Evolutionary conservation across 35 echinoderm and acorn worm species (phyloP).

Genomic region (Apostichopus japonicus): DNA sequence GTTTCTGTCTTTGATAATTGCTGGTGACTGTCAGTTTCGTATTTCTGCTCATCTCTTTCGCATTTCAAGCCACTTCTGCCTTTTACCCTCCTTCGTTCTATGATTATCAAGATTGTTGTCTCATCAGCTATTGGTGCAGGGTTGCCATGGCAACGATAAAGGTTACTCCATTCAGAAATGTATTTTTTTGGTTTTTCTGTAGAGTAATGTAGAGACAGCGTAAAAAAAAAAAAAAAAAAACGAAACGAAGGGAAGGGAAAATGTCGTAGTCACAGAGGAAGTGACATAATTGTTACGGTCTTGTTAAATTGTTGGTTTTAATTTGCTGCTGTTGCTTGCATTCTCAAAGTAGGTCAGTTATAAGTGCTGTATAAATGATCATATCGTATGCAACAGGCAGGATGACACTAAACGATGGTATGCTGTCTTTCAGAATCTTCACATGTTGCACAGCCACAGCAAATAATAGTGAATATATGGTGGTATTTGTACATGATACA

Average conservation of each 20-base stretch:
- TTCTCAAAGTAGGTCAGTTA: neutral
- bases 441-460: too few relatives aligned
- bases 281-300: neutral
- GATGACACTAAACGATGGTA: too few relatives aligned
- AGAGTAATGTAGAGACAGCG: too few relatives aligned
- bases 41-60: neutral
- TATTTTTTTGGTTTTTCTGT: neutral
- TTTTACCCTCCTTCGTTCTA: neutral
- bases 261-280: neutral
- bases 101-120: neutral
- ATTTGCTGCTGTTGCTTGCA: neutral
- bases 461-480: too few relatives aligned
- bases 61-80: neutral
- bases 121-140: neutral
- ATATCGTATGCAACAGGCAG: too few relatives aligned
- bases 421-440: too few relatives aligned
- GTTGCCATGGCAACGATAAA: neutral
- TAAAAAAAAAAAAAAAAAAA: neutral
- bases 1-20: neutral
- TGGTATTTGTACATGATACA: too few relatives aligned
- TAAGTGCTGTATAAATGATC: neutral
- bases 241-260: neutral
- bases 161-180: neutral
- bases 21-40: neutral
- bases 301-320: neutral